Conservation (phyloP, 2,888 invertebrate species). For the Anaspis maculata region DNA sequence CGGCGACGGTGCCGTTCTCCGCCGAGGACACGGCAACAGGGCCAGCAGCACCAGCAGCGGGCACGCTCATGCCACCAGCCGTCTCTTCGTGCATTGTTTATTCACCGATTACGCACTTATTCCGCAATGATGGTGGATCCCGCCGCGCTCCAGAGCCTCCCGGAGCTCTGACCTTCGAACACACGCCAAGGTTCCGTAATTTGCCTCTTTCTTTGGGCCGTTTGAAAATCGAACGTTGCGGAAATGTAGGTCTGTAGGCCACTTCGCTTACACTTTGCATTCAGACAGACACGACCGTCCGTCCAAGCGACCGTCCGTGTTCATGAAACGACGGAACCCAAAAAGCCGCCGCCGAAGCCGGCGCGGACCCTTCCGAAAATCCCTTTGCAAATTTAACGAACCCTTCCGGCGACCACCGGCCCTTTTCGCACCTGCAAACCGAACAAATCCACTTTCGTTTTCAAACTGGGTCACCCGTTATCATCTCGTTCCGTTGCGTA, state of each 20-base stretch:
- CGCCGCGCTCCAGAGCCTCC: constrained; percentile 41
- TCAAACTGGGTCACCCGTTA: constrained; percentile 36
- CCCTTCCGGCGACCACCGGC: background rate
- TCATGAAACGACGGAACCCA: constrained; percentile 44
- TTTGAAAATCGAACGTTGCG: constrained; percentile 55
- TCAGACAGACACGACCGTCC: constrained; percentile 63
- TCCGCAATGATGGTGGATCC: constrained; percentile 40
- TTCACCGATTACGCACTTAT: constrained; percentile 38
- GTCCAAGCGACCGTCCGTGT: constrained; percentile 60
- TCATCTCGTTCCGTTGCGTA: too few species aligned
- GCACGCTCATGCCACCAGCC: constrained; percentile 60
- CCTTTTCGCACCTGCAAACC: too few species aligned
- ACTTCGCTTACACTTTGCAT: constrained; percentile 79
- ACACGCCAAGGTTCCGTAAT: constrained; percentile 42
- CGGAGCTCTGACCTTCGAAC: constrained; percentile 43
- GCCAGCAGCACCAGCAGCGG: constrained; percentile 56
- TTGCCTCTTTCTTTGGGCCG: constrained; percentile 44
- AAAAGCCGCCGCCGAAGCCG: constrained; percentile 24
- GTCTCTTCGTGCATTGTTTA: constrained; percentile 62
- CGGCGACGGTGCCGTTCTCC: constrained; percentile 38
- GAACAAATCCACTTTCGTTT: constrained; percentile 35
- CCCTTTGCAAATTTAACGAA: background rate
- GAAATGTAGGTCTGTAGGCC: constrained; percentile 85
- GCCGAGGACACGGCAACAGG: constrained; percentile 56
- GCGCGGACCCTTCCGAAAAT: constrained; percentile 20